Percentiles rank a stretch among this genome's conserved stretches.
These are phyloP conservation scores for Eclectus roratus DNA, from an alignment of 2,113 vertebrate species.

Conservation along the genomic window DNA sequence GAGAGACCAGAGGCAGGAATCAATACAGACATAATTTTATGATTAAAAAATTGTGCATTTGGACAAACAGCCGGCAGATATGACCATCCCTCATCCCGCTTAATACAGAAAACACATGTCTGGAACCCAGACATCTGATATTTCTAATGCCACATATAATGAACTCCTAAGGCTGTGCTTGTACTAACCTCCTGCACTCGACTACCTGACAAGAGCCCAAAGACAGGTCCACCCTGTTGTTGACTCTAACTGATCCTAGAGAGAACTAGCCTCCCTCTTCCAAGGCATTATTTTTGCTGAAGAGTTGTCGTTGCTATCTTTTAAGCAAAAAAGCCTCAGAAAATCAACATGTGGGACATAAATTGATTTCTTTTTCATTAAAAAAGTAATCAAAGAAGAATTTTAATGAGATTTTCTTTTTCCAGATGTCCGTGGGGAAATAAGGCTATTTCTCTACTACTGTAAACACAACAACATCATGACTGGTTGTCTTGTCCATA, in stretches of 20 bases:
- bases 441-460: conserved; percentile 12
- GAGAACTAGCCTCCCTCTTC: background rate
- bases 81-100: background rate
- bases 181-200: background rate
- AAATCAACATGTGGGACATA: background rate
- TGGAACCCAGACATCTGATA: background rate
- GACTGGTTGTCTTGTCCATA: background rate
- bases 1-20: conserved; percentile 5
- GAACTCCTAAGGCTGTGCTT: conserved; percentile 3
- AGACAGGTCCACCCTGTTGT: background rate
- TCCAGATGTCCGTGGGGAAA: background rate
- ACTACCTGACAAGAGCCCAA: background rate
- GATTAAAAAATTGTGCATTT: conserved; percentile 54
- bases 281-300: background rate
- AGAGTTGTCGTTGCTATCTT: background rate
- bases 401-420: background rate
- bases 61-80: background rate
- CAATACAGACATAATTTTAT: conserved; percentile 23
- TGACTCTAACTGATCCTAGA: background rate
- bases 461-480: background rate
- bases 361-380: background rate
- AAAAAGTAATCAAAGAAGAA: conserved; percentile 31
- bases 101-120: background rate
- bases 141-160: background rate
- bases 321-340: background rate